Evolutionary conservation across 2,888 invertebrate genomes (phyloP), one percentile per base, ranked within the genome.

Genomic region (Pyrrhia umbra): DNA sequence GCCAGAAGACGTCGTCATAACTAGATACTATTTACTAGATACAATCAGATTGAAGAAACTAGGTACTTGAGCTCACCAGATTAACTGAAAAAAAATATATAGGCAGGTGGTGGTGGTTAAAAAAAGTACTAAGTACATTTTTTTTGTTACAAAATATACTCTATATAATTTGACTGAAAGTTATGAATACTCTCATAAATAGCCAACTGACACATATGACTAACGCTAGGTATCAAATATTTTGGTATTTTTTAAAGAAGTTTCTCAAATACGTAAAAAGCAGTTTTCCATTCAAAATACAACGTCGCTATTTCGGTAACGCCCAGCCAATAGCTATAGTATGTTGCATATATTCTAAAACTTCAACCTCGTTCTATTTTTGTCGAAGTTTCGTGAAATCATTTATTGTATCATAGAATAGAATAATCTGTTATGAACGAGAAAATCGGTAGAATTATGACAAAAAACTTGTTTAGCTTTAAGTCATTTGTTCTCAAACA

Each of bases 301-400:
- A 81, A 73, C 73, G 80, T 58, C 50, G 82, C 86, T 90, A 89
- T 90, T 90, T 88, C 79, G 75, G 90, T 86, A 82, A 79, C 88
- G 88, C 87, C 88, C 88, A 86, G 86, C 86, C 87, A 85, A 89
- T 88, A 84, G 83, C 85, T 82, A 78, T 83, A 84, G 82, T 81
- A 83, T 83, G 80, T 73, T 78, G 75, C 72, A 71, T 80, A 75
- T 63, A 80, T 81, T 82, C 75, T 72, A 54, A 79, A 79, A 83
- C 82, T 84, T 85, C 84, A 86, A 86, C 90, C 90, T 89, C 90
- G 88, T 72, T 83, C 84, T 90, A 90, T 90, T 90, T 90, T 85
- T 71, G 85, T 80, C 61, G 54, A 74, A 77, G 83, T 83, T 86
- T 85, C 85, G 81, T 85, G 84, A 34, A 34, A 34, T 34, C 34